These are phyloP conservation scores for Megatriorchis doriae DNA, from an alignment of 2,113 vertebrate genomes.

Conservation along the genomic window DNA sequence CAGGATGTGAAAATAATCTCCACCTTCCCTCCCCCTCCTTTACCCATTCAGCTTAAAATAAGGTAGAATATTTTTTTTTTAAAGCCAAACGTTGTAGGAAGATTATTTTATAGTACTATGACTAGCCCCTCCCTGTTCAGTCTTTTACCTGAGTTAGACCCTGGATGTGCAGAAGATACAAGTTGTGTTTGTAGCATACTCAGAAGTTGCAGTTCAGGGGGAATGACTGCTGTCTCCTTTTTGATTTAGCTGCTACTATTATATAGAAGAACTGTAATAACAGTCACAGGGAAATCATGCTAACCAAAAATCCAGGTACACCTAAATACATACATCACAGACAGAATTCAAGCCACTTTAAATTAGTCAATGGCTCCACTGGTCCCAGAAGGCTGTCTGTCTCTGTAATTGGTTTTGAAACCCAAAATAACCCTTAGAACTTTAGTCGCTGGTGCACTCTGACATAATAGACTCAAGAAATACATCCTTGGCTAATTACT, in stretches of 20 bases:
- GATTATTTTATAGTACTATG: not conserved
- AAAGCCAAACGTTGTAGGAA: not conserved
- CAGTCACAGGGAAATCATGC: not conserved
- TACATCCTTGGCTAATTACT: not conserved
- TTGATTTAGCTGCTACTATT: not conserved
- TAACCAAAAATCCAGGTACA: not conserved
- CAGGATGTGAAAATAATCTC: not conserved
- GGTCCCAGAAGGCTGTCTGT: not conserved
- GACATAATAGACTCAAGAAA: not conserved
- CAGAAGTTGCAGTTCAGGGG: not conserved
- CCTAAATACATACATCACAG: not conserved
- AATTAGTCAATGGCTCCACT: not conserved
- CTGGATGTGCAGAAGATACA: not conserved
- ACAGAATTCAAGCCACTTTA: not conserved
- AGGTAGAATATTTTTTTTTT: not conserved
- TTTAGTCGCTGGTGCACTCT: not conserved
- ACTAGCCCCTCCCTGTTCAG: not conserved
- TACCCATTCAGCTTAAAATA: not conserved
- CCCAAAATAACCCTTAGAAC: not conserved
- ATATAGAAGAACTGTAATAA: not conserved
- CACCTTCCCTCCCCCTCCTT: not conserved
- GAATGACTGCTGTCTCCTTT: not conserved
- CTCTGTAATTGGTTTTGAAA: not conserved
- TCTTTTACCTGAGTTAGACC: not conserved
- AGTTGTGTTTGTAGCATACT: not conserved